Conservation (phyloP, 2,888 invertebrate species). For the Acanthoscelides obtectus region DNA sequence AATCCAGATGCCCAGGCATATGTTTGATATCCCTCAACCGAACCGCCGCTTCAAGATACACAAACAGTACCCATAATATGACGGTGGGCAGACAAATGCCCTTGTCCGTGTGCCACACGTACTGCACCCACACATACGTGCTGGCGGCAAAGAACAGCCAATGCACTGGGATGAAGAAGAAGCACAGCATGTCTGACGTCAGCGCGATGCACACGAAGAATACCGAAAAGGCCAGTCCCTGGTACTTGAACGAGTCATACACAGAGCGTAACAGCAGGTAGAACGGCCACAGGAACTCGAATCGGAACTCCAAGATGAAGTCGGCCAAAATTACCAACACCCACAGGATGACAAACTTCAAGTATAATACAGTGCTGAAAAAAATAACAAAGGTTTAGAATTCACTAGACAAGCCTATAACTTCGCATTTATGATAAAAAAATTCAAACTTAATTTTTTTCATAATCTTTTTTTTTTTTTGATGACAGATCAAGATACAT, state of each 20-base stretch:
- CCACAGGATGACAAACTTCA: slow-evolving; percentile 95
- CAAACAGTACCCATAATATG: slow-evolving; percentile 87
- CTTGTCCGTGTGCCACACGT: slow-evolving; percentile 94
- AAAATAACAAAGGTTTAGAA: slow-evolving; percentile 26
- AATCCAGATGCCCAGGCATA: slow-evolving; percentile 80
- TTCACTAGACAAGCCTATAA: too few species aligned
- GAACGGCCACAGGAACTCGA: slow-evolving; percentile 99
- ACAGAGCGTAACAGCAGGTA: slow-evolving; percentile 94
- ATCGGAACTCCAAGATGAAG: slow-evolving; percentile 96
- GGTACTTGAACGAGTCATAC: slow-evolving; percentile 96
- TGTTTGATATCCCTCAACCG: slow-evolving; percentile 78
- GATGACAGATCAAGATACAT: too few species aligned
- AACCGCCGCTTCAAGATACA: slow-evolving; percentile 90
- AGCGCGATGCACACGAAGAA: slow-evolving; percentile 97
- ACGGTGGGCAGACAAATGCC: slow-evolving; percentile 91
- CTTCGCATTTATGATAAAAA: too few species aligned
- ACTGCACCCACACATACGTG: slow-evolving; percentile 98
- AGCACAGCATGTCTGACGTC: slow-evolving; percentile 97
- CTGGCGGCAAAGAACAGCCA: slow-evolving; percentile 97
- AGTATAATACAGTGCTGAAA: slow-evolving; percentile 88
- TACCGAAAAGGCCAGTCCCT: slow-evolving; percentile 95
- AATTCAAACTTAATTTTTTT: too few species aligned
- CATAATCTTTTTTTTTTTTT: too few species aligned
- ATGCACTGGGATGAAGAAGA: slow-evolving; percentile 97
- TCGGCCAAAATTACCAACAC: slow-evolving; percentile 90